These are phyloP conservation scores for Mythimna loreyi DNA, from an alignment of 2,888 invertebrate species.

Conservation along the genomic window DNA sequence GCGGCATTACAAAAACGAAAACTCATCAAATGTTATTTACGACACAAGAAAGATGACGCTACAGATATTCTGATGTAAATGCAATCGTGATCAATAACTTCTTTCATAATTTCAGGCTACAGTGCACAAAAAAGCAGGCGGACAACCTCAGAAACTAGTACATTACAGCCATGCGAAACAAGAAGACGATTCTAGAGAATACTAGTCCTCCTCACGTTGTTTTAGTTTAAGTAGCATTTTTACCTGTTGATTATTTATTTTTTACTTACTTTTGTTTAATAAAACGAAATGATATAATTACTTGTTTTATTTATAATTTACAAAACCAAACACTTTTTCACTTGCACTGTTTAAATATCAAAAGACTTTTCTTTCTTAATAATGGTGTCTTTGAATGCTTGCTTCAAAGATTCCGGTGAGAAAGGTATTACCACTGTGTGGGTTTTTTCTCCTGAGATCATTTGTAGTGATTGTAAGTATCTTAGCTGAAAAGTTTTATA, in stretches of 20 bases:
- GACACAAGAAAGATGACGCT: not conserved
- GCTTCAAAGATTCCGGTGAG: slow-evolving; percentile 92
- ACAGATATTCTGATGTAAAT: not conserved
- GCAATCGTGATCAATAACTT: not conserved
- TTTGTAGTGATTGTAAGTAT: slow-evolving; percentile 96
- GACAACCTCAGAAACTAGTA: slow-evolving; percentile 77
- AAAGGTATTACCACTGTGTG: slow-evolving; percentile 97
- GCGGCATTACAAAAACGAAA: too few relatives aligned
- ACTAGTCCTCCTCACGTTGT: slow-evolving; percentile 75
- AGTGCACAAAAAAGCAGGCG: slow-evolving; percentile 83
- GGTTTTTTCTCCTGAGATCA: slow-evolving; percentile 96
- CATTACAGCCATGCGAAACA: slow-evolving; percentile 80
- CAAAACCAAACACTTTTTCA: slow-evolving; percentile 10
- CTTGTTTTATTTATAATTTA: slow-evolving; percentile 42
- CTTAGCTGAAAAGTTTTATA: slow-evolving; percentile 89
- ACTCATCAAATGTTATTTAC: too few relatives aligned
- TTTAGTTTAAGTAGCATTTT: slow-evolving; percentile 50
- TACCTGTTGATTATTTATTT: slow-evolving; percentile 78
- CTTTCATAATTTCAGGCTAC: slow-evolving; percentile 78
- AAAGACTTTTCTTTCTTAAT: too few relatives aligned
- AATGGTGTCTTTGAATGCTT: slow-evolving; percentile 67
- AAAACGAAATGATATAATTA: slow-evolving; percentile 48
- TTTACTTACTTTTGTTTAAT: slow-evolving; percentile 61
- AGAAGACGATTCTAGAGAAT: slow-evolving; percentile 83
- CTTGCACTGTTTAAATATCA: not conserved